Evolutionary conservation across 2,797 vertebrate genomes (phyloP), one percentile per base, ranked within the genome.

Genomic region (Melanogrammus aeglefinus): DNA sequence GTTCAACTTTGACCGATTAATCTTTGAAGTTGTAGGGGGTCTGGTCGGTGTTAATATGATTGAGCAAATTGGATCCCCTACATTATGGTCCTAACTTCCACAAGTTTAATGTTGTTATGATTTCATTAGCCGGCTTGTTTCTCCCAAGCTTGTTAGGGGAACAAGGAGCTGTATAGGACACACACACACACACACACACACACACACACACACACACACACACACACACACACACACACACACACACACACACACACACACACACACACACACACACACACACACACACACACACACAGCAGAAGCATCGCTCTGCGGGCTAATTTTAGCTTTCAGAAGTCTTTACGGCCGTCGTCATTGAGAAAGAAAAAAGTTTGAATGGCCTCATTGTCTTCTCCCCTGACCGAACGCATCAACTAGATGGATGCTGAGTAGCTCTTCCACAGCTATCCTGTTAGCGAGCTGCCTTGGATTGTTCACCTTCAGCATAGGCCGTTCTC

Each of bases 351-450:
- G 41, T 78, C 79, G 86, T 91, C 90, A 90, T 81, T 89, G 86
- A 86, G 81, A 13, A 73, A 78, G 79, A 66, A 79, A 75, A 87
- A 81, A 80, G 83, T 89, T 80, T 84, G 91, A 92, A 92, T 89
- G 86, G 86, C 87, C 86, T 90, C 78, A 87, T 93, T 92, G 90
- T 80, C 83, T 77, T 81, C 76, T 89, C 90, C 88, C 86, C 86
- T 90, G 89, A 91, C 90, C 86, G 83, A 91, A 81, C 84, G 92
- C 92, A 87, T 88, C 57, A 27, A 27, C 57, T 6, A 57, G 57
- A 66, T 66, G 57, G 51, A 24, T 66, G 57, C n/a, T 2, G n/a
- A 66, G 57, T 24, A 66, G 57, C 57, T 66, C 57, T 66, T 66
- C 57, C 21, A n/a, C 2, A 1, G 57, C n/a, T 24, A 66, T 6